phyloP scores from a whole-genome alignment of 2,888 invertebrate genomes.

The Cheilosia urbana region DNA sequence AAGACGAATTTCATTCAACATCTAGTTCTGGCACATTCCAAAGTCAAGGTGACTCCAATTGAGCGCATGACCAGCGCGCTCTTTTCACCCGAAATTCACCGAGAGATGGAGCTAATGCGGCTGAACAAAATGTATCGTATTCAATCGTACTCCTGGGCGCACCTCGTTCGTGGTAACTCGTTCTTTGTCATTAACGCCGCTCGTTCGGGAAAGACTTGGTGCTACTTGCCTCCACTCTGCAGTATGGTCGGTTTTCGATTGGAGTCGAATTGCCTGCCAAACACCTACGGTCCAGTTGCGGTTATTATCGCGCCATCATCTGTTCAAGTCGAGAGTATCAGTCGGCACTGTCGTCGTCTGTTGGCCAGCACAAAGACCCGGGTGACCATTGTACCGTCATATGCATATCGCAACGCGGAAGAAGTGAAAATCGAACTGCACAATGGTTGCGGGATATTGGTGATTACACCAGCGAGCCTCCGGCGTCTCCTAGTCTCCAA shows the following conservation, averaged over 20 bases:
- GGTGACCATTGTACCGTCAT: slow-evolving; percentile 84
- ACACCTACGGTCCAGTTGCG: slow-evolving; percentile 86
- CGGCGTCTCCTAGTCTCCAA: slow-evolving; percentile 84
- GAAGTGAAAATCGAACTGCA: slow-evolving; percentile 82
- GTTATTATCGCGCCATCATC: slow-evolving; percentile 88
- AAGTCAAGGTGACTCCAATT: slow-evolving; percentile 76
- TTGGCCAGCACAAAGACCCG: slow-evolving; percentile 81
- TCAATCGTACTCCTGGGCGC: slow-evolving; percentile 90
- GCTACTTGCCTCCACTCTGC: slow-evolving; percentile 88
- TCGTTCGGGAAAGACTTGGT: slow-evolving; percentile 88
- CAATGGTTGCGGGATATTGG: slow-evolving; percentile 89
- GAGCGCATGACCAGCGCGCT: slow-evolving; percentile 77
- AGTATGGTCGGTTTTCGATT: slow-evolving; percentile 84
- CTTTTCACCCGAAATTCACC: slow-evolving; percentile 78
- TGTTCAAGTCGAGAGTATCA: slow-evolving; percentile 85
- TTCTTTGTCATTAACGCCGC: slow-evolving; percentile 87
- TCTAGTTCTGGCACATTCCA: slow-evolving; percentile 79
- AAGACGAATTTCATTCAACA: slow-evolving; percentile 76
- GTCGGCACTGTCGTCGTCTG: slow-evolving; percentile 83
- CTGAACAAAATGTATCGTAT: slow-evolving; percentile 82
- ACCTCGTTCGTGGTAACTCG: slow-evolving; percentile 87
- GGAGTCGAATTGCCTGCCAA: slow-evolving; percentile 77
- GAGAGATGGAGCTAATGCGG: slow-evolving; percentile 78
- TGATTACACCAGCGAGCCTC: slow-evolving; percentile 88
- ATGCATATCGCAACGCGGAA: slow-evolving; percentile 77